Percentiles rank a stretch among this genome's conserved stretches.
These are phyloP conservation scores for Anadara kagoshimensis DNA, from an alignment of 1,140 invertebrate genomes.

Conservation along the genomic window DNA sequence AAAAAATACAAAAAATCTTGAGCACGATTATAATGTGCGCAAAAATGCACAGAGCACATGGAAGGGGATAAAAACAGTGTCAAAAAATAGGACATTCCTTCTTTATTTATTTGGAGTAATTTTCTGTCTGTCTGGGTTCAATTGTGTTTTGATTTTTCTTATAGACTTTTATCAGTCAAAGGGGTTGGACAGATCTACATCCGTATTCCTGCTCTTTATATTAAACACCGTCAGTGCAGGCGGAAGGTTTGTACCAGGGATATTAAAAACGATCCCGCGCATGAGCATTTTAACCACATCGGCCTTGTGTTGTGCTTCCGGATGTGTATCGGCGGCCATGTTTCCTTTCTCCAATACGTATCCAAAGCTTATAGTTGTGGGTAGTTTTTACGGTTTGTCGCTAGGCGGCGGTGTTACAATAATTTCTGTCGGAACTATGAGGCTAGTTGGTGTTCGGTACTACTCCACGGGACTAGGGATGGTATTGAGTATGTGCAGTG, in stretches of 20 bases:
- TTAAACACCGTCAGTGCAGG: not conserved
- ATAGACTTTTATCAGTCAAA: constrained; percentile 13
- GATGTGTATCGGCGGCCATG: not conserved
- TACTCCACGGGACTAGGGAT: constrained; percentile 12
- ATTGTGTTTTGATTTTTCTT: constrained; percentile 13
- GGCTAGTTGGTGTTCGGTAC: constrained; percentile 8
- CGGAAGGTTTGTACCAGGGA: not conserved
- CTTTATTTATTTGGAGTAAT: not conserved
- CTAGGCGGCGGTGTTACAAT: constrained; percentile 3
- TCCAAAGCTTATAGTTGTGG: not conserved
- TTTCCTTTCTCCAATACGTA: not conserved
- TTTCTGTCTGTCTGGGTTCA: not conserved
- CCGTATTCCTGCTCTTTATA: not conserved
- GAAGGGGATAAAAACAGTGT: not conserved
- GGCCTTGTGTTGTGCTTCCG: not conserved
- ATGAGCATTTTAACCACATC: not conserved
- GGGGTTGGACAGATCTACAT: not conserved
- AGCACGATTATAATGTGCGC: not conserved
- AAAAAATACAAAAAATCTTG: not conserved
- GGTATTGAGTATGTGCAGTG: not conserved
- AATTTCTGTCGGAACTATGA: not conserved
- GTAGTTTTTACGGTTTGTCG: not conserved
- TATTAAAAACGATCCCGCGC: constrained; percentile 2
- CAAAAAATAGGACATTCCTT: not conserved
- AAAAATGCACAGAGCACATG: not conserved